Evolutionary conservation across 2,888 invertebrate genomes (phyloP), one percentile per base, ranked within the genome.

Genomic region (Agrotis segetum): DNA sequence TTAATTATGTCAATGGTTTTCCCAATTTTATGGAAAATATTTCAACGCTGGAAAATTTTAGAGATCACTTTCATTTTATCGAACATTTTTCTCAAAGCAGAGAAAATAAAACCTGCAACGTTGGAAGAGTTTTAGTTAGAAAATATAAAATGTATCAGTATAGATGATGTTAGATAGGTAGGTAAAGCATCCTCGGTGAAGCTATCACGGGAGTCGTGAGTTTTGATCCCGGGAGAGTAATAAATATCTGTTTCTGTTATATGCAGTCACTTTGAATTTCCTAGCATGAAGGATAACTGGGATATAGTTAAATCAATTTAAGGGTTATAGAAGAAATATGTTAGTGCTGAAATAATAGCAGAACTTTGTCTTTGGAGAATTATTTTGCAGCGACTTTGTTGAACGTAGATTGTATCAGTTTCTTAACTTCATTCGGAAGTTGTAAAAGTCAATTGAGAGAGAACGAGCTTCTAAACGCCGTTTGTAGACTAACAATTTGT

Each of bases 261-360:
- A 75, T 82, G 73, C 84, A 82, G 76, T 82, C 82, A 84, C 78
- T 80, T 82, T 67, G 71, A 69, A 77, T 84, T 77, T 82, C 71
- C 74, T 77, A 79, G 58, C 59, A 73, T 81, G 77, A 84, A 59
- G 59, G 76, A 79, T 83, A 79, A 66, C 63, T 74, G 3, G 55
- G 24, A 65, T 72, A 62, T 65, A 69, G 68, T 68, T 78, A 83
- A 83, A 83, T 83, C 83, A 78, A 83, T 83, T 76, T 78, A 61
- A 40, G 34, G 59, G 52, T 61, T 74, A 67, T 71, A 67, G 61
- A 72, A 69, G 58, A 75, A 73, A 72, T 64, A 82, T 71, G 60
- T 70, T 62, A 47, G 72, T 74, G 71, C 16, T 59, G 65, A 75
- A 71, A 66, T 75, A 71, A 70, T 68, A 49, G 67, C n/a, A 29